Evolutionary conservation across 2,113 vertebrate species (phyloP), one percentile per base, ranked within the genome.

Genomic region (Callorhinus ursinus): DNA sequence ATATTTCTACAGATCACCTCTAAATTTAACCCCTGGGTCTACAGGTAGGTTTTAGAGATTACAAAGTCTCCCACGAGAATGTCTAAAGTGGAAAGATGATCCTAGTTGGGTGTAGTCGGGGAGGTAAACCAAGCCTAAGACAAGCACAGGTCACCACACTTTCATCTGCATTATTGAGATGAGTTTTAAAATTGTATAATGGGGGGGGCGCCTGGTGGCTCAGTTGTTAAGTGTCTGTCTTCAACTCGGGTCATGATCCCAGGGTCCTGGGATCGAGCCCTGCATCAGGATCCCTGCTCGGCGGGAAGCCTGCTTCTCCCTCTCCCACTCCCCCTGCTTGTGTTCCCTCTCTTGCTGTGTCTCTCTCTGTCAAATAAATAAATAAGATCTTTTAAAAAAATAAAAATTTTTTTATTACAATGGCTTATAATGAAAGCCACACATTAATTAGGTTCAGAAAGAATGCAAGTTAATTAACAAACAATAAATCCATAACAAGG

Each of bases 1-100:
- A 51, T 57, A 85, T 65, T 95, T 93, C 76, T 63, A 46, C 26
- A 80, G 12, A 83, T 74, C 67, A 88, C 39, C 46, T 97, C 33
- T 93, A 22, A 61, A 51, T 80, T 79, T 85, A 80, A 79, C 7
- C 6, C 33, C 14, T 88, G 74, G 9, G 51, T 8, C 19, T 57
- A 49, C 0, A 22, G 19, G 21, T 12, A 69, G 59, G 7, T 61
- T 86, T 57, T 63, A 82, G 28, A 42, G 6, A 61, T 61, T 46
- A 93, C 31, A 67, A 81, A 76, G 19, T 69, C 42, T 90, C 39
- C 67, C 49, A 16, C 0, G 9, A 74, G 53, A n/a, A 90, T 67
- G 24, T 74, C 81, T 71, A 31, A 59, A 39, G 42, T 11, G 36
- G 63, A 89, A 93, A 42, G 65, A 51, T 24, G 59, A 24, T 5